These are phyloP conservation scores for Abscondita cerata DNA, from an alignment of 2,888 invertebrate species.

Conservation along the genomic window DNA sequence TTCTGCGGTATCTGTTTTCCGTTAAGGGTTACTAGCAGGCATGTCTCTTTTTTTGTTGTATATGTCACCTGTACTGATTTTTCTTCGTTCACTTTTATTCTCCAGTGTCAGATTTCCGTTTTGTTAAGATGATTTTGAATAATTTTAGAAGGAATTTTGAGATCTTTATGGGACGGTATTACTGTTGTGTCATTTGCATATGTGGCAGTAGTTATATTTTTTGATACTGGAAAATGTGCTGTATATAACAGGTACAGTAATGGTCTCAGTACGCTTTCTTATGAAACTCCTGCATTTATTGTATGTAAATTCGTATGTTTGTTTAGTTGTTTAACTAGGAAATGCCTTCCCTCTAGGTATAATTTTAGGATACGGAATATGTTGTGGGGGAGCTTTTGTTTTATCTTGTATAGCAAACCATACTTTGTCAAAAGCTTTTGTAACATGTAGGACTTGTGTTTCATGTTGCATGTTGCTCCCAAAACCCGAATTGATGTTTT, in stretches of 20 bases:
- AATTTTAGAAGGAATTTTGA: no score
- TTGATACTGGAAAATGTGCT: conserved; percentile 2
- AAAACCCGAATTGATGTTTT: not conserved
- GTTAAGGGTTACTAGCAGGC: not conserved
- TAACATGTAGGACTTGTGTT: not conserved
- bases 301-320: no score
- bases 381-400: not conserved
- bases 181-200: not conserved
- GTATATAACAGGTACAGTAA: conserved; percentile 30
- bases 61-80: not conserved
- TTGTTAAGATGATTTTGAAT: no score
- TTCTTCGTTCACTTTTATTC: not conserved
- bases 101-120: not conserved
- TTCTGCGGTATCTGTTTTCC: not conserved
- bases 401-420: conserved; percentile 17
- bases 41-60: not conserved
- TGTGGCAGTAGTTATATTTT: not conserved
- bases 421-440: conserved; percentile 15
- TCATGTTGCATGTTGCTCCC: no score
- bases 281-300: conserved; percentile 4
- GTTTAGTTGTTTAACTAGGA: no score
- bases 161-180: not conserved
- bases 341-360: no score
- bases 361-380: no score
- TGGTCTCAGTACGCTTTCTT: conserved; percentile 24